Conservation (phyloP, 2,113 vertebrate species). For the Theropithecus gelada region DNA sequence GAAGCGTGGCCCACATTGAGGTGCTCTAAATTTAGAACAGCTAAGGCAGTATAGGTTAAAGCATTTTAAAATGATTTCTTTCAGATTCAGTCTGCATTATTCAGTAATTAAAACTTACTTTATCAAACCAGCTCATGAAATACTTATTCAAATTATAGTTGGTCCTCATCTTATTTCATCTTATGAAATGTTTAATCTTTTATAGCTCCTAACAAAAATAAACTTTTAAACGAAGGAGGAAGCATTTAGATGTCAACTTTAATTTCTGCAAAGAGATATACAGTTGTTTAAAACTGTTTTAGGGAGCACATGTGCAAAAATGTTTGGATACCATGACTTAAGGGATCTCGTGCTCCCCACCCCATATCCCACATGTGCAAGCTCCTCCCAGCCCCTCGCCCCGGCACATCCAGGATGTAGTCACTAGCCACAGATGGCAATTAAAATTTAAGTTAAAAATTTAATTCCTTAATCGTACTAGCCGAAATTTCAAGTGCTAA, state of each 20-base stretch:
- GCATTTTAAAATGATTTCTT: conserved; percentile 50
- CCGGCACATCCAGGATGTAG: background rate
- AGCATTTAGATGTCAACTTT: conserved; percentile 26
- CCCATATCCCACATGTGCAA: background rate
- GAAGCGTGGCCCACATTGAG: conserved; percentile 6
- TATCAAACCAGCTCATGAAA: conserved; percentile 71
- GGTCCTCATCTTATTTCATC: conserved; percentile 50
- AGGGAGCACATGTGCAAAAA: background rate
- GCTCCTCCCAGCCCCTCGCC: background rate
- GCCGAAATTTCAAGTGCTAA: background rate
- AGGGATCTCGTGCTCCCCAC: background rate
- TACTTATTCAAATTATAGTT: conserved; percentile 71
- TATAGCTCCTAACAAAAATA: conserved; percentile 69
- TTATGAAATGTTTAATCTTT: conserved; percentile 73
- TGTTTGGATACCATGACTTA: background rate
- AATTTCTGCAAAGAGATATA: background rate
- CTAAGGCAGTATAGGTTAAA: conserved; percentile 14
- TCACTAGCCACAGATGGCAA: background rate
- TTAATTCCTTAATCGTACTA: background rate
- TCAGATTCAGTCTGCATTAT: conserved; percentile 58
- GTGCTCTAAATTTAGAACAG: conserved; percentile 63
- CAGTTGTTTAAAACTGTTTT: conserved; percentile 18
- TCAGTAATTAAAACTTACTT: conserved; percentile 74
- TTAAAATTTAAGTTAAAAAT: background rate
- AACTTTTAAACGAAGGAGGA: conserved; percentile 56